phyloP scores from a whole-genome alignment of 2,113 vertebrate genomes.

The Pedetes capensis region DNA sequence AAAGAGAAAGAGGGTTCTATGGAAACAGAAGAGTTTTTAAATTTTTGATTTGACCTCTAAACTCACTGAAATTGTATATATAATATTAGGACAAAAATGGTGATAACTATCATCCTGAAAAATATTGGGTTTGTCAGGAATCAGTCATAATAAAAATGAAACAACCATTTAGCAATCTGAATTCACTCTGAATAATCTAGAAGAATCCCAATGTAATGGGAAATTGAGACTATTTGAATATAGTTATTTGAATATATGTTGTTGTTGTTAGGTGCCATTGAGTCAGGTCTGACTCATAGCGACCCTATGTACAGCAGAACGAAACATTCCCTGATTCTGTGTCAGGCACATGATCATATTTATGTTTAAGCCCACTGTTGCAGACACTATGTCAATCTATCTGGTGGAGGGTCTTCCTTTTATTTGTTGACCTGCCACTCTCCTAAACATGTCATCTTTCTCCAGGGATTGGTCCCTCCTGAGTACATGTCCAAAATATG shows the following conservation, averaged over 20 bases:
- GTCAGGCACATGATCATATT: too few species aligned
- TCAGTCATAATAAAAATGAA: constrained; percentile 1
- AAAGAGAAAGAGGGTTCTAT: constrained; percentile 3
- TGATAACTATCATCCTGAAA: not conserved
- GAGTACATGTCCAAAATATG: too few species aligned
- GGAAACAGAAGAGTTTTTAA: not conserved
- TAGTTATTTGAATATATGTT: constrained; percentile 9
- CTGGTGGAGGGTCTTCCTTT: too few species aligned
- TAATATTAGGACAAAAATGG: not conserved
- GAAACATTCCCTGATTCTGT: too few species aligned
- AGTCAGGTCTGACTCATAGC: too few species aligned
- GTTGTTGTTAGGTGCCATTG: too few species aligned
- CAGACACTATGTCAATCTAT: too few species aligned
- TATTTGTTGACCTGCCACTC: too few species aligned
- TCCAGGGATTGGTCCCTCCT: too few species aligned
- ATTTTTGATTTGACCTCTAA: constrained; percentile 3
- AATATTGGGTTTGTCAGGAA: not conserved
- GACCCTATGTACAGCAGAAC: too few species aligned
- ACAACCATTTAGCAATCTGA: not conserved
- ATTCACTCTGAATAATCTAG: not conserved
- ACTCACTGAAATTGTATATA: not conserved
- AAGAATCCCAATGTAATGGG: not conserved
- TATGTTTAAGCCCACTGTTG: too few species aligned
- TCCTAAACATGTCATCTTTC: too few species aligned
- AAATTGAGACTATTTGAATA: not conserved